Evolutionary conservation across 2,888 invertebrate species (phyloP).

Genomic region (Drosophila mulleri): DNA sequence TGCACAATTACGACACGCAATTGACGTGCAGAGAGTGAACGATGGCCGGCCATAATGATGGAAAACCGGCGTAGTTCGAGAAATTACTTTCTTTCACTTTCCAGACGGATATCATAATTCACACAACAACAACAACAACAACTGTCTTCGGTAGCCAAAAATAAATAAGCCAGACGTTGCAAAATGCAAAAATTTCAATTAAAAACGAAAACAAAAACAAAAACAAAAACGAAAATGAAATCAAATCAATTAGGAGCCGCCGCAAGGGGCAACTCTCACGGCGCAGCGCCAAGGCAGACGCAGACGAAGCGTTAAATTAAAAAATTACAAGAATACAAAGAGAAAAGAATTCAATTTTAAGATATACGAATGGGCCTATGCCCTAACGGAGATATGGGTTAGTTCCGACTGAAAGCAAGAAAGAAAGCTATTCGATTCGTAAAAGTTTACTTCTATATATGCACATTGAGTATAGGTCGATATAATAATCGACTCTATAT

Average conservation of each 20-base stretch:
- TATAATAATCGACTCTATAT: too few species aligned
- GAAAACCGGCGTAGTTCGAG: constrained; percentile 54
- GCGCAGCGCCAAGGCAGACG: constrained; percentile 29
- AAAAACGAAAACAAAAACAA: constrained; percentile 1
- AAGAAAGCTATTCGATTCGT: too few species aligned
- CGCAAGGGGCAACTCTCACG: constrained; percentile 9
- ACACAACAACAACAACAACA: constrained; percentile 9
- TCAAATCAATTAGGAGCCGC: constrained; percentile 71
- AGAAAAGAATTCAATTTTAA: neutral
- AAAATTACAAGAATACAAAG: constrained; percentile 55
- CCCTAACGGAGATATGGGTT: neutral
- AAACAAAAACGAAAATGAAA: constrained; percentile 37
- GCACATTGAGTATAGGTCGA: too few species aligned
- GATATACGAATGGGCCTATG: neutral
- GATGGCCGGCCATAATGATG: constrained; percentile 68
- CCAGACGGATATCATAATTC: constrained; percentile 79
- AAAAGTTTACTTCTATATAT: too few species aligned
- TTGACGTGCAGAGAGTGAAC: constrained; percentile 68
- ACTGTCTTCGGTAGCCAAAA: constrained; percentile 58
- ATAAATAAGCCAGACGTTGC: constrained; percentile 53
- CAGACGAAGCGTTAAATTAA: constrained; percentile 80
- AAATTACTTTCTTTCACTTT: constrained; percentile 80
- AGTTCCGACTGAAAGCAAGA: neutral
- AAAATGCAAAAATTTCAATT: constrained; percentile 27
- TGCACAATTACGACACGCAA: constrained; percentile 80